These are phyloP conservation scores for Eublepharis macularius DNA, from an alignment of 2,113 vertebrate species.

Conservation along the genomic window DNA sequence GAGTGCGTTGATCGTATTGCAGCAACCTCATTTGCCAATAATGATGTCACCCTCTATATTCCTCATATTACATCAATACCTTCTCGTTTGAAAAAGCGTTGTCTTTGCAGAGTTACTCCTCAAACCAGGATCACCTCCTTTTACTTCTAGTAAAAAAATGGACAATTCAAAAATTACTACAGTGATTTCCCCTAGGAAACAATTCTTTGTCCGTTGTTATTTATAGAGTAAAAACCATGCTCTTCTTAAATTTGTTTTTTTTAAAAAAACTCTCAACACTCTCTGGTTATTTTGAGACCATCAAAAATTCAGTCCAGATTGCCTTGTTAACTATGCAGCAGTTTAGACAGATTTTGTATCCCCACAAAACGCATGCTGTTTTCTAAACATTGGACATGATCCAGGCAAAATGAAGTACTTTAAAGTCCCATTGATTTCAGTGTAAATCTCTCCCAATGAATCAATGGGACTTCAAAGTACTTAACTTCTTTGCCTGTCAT, in stretches of 20 bases:
- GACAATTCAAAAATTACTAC: not conserved
- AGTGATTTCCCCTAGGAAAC: not conserved
- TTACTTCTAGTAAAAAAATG: not conserved
- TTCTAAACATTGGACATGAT: not conserved
- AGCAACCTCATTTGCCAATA: not conserved
- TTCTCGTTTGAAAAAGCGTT: not conserved
- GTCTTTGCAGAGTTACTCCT: not conserved
- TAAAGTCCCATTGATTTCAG: not conserved
- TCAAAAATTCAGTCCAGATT: not conserved
- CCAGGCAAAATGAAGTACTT: not conserved
- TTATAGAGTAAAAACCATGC: not conserved
- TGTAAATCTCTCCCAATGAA: not conserved
- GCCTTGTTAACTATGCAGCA: not conserved
- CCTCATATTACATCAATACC: not conserved
- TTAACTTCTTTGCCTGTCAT: too few relatives aligned
- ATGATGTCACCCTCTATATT: not conserved
- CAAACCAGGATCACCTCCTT: not conserved
- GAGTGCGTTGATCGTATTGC: not conserved
- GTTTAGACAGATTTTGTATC: not conserved
- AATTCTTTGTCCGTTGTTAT: not conserved
- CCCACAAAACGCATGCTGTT: not conserved
- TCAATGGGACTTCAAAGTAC: too few relatives aligned
- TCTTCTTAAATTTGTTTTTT: not conserved
- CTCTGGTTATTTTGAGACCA: not conserved
- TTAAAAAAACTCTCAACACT: not conserved